phyloP scores from a whole-genome alignment of 2,113 vertebrate species.

The Acrocephalus arundinaceus region DNA sequence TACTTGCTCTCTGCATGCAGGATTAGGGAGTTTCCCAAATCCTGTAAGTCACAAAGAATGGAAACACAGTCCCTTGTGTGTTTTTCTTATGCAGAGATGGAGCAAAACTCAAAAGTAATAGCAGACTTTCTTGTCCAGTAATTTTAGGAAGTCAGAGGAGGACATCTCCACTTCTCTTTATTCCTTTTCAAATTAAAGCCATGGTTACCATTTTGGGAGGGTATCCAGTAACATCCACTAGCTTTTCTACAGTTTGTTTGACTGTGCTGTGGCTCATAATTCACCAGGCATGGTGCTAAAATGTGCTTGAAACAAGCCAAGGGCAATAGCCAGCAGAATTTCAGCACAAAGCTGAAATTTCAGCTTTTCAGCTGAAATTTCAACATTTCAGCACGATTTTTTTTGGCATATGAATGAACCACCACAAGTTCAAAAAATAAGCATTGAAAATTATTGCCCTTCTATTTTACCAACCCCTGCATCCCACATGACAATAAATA shows the following conservation, averaged over 20 bases:
- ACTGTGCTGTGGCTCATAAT: not conserved
- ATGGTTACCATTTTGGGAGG: not conserved
- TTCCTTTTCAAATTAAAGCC: not conserved
- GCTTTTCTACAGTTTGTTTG: not conserved
- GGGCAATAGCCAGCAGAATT: not conserved
- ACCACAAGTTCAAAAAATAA: not conserved
- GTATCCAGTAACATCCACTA: not conserved
- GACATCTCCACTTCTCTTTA: accelerated
- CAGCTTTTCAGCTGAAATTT: not conserved
- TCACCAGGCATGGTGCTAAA: not conserved
- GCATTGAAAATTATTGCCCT: not conserved
- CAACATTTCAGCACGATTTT: not conserved
- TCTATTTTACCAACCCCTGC: not conserved
- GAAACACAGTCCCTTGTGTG: not conserved
- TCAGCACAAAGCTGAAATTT: not conserved
- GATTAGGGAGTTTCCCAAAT: not conserved
- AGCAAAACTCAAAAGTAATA: not conserved
- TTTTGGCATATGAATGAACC: not conserved
- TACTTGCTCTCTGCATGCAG: not conserved
- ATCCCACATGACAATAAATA: not conserved
- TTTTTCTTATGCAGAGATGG: not conserved
- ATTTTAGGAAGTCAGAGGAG: not conserved
- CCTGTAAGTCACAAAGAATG: not conserved
- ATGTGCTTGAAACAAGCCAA: not conserved
- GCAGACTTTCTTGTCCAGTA: not conserved